Evolutionary conservation across 2,797 vertebrate species (phyloP), one percentile per base, ranked within the genome.

Genomic region (Odontamblyopus rebecca): DNA sequence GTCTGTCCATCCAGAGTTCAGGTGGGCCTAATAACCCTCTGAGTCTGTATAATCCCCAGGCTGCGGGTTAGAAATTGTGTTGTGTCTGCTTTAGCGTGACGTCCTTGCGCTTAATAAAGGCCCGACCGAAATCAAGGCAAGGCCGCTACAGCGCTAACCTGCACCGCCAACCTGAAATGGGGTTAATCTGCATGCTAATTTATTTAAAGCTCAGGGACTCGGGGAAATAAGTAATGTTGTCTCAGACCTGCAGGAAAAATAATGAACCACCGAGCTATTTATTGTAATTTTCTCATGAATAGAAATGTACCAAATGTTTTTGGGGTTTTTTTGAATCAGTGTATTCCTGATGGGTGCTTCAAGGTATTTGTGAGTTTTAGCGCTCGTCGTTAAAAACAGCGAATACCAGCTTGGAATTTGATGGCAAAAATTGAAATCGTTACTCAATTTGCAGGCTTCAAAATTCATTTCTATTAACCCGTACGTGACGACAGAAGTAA

Each of bases 131-230:
- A 62, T 38, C 61, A 19, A 38, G 61, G 61, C 61, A 38, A 62
- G 18, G 61, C 61, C 3, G n/a, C 16, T 16, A 6, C 27, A 30
- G 59, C 27, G 27, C 59, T 61, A 60, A 62, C 30, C 32, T n/a
- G 16, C 7, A 62, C 19, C n/a, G 19, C 61, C 19, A 5, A 62
- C 30, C 61, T n/a, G 61, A 38, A 60, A 60, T 60, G 26, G 57
- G 61, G 19, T 62, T 62, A 62, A 62, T 62, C 61, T 62, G n/a
- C 32, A 62, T 62, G 61, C 16, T 62, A 62, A 62, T 62, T 35
- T 61, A 35, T 61, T 60, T 35, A 62, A 62, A 62, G 61, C 32
- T 19, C 8, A 26, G 9, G 44, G 44, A 26, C 23, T 3, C 3
- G 4, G 23, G 54, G 29, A 30, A 30, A 30, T 12, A 18, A 6